Conservation (phyloP, 2,888 invertebrate species). For the Anarsia innoxiella region DNA sequence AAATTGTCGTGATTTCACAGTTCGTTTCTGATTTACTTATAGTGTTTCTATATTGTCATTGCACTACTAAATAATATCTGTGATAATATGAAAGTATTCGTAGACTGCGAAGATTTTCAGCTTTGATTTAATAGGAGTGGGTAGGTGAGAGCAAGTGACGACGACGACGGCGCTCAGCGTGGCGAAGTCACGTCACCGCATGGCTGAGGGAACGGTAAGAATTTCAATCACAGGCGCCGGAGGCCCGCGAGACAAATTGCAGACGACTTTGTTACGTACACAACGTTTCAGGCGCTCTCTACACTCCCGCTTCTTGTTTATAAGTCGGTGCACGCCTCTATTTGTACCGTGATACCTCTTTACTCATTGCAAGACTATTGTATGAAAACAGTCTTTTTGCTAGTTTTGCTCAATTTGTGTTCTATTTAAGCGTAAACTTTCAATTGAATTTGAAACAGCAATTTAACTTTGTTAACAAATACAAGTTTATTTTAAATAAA, state of each 20-base stretch:
- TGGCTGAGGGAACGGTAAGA: conserved; percentile 39
- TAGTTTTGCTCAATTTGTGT: not conserved
- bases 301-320: conserved; percentile 8
- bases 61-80: no score
- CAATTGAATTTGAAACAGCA: no score
- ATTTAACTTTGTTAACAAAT: no score
- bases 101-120: not conserved
- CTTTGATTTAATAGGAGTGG: conserved; percentile 1
- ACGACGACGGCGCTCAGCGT: conserved; percentile 7
- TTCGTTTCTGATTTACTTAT: no score
- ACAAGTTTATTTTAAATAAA: no score
- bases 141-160: not conserved
- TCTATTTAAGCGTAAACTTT: no score
- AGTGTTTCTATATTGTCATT: no score
- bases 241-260: conserved; percentile 45
- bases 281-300: conserved; percentile 11
- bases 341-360: conserved; percentile 11
- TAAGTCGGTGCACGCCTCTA: conserved; percentile 8
- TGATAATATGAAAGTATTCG: no score
- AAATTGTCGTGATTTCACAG: no score
- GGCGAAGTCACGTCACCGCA: conserved; percentile 29
- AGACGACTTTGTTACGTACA: conserved; percentile 38
- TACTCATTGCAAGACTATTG: conserved; percentile 9
- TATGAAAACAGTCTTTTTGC: conserved; percentile 2
- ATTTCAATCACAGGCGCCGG: conserved; percentile 43